These are phyloP conservation scores for Dastarcus helophoroides DNA, from an alignment of 2,888 invertebrate species.

Conservation along the genomic window DNA sequence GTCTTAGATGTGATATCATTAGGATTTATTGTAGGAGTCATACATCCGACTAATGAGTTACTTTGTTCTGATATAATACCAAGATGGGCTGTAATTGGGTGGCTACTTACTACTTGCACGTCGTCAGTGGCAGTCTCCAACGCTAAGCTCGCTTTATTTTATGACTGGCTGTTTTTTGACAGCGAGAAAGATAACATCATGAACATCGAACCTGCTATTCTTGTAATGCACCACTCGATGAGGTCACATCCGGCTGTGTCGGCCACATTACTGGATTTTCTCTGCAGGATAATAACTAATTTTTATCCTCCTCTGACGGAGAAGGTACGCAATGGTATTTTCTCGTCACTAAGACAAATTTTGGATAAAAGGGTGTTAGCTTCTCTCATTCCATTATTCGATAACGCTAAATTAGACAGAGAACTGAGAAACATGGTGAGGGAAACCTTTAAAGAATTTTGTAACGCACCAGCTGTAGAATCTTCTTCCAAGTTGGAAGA, in stretches of 20 bases:
- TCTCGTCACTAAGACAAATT: slow-evolving; percentile 72
- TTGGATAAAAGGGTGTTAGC: slow-evolving; percentile 84
- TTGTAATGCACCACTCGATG: slow-evolving; percentile 91
- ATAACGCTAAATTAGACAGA: slow-evolving; percentile 75
- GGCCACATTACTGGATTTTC: slow-evolving; percentile 79
- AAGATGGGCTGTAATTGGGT: slow-evolving; percentile 89
- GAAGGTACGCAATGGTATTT: slow-evolving; percentile 71
- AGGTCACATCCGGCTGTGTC: slow-evolving; percentile 84
- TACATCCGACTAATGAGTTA: slow-evolving; percentile 87
- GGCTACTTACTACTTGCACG: slow-evolving; percentile 84
- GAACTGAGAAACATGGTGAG: slow-evolving; percentile 74
- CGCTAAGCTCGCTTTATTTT: slow-evolving; percentile 83
- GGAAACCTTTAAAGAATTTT: slow-evolving; percentile 88
- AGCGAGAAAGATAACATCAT: slow-evolving; percentile 86
- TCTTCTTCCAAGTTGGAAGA: slow-evolving; percentile 35
- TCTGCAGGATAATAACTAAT: slow-evolving; percentile 81
- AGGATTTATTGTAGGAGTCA: slow-evolving; percentile 87
- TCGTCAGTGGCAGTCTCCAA: slow-evolving; percentile 81
- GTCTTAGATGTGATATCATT: slow-evolving; percentile 84
- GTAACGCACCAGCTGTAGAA: slow-evolving; percentile 43
- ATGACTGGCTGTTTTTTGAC: slow-evolving; percentile 89
- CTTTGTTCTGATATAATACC: slow-evolving; percentile 91
- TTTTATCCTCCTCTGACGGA: slow-evolving; percentile 71
- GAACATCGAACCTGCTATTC: slow-evolving; percentile 90
- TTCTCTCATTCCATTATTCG: slow-evolving; percentile 76